Evolutionary conservation across 2,888 invertebrate genomes (phyloP).

Genomic region (Amphiduros pacificus): DNA sequence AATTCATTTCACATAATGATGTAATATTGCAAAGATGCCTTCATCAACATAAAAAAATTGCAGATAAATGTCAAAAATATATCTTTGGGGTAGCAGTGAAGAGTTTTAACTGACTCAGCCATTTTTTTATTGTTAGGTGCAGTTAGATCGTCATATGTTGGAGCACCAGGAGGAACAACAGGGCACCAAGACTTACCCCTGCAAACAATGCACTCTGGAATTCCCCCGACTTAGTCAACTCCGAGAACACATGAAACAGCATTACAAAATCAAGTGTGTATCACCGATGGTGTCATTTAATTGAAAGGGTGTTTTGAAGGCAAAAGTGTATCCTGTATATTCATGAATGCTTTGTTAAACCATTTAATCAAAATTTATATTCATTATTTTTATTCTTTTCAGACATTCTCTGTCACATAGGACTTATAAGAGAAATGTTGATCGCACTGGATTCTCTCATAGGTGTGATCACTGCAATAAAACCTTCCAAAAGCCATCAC

Average conservation of each 20-base stretch:
- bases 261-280: slow-evolving; percentile 65
- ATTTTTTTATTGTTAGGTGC: slow-evolving; percentile 54
- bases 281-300: not conserved
- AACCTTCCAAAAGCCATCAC: slow-evolving; percentile 68
- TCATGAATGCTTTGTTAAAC: too few species aligned
- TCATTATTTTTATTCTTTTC: slow-evolving; percentile 21
- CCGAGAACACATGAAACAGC: slow-evolving; percentile 58
- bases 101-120: too few species aligned
- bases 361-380: too few species aligned
- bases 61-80: too few species aligned
- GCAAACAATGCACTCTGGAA: slow-evolving; percentile 66
- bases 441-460: slow-evolving; percentile 53
- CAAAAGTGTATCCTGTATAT: too few species aligned
- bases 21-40: too few species aligned
- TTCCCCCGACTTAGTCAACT: slow-evolving; percentile 49
- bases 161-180: slow-evolving; percentile 57
- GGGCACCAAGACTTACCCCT: slow-evolving; percentile 60
- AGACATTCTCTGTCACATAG: slow-evolving; percentile 56
- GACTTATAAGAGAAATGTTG: slow-evolving; percentile 56
- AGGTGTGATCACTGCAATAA: slow-evolving; percentile 62
- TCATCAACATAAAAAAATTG: too few species aligned
- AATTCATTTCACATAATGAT: too few species aligned
- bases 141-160: slow-evolving; percentile 63
- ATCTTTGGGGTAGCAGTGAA: too few species aligned
- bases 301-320: too few species aligned